These are phyloP conservation scores for Kryptopterus vitreolus DNA, from an alignment of 2,797 vertebrate species.

Conservation along the genomic window DNA sequence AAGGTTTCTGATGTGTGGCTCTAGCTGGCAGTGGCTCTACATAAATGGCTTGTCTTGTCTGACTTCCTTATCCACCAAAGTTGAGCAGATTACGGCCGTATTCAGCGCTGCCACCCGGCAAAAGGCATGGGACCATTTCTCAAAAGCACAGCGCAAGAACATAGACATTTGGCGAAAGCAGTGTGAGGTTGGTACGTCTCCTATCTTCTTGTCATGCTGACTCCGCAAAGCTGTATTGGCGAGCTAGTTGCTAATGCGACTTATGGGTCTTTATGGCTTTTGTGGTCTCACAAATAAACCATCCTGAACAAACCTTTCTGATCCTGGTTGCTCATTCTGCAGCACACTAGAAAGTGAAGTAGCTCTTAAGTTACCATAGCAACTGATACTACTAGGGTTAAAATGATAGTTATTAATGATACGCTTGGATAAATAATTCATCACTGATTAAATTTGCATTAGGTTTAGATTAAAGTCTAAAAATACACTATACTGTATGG, in stretches of 20 bases:
- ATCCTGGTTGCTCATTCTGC: conserved; percentile 38
- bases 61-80: conserved; percentile 94
- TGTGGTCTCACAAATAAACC: conserved; percentile 50
- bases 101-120: conserved; percentile 97
- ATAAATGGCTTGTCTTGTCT: conserved; percentile 99
- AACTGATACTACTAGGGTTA: conserved; percentile 68
- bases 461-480: conserved; percentile 42
- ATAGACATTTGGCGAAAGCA: conserved; percentile 99
- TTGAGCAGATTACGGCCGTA: conserved; percentile 98
- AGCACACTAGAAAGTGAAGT: conserved; percentile 52
- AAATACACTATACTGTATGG: not conserved
- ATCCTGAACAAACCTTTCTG: conserved; percentile 41
- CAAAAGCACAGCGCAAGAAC: conserved; percentile 99
- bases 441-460: conserved; percentile 59
- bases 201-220: conserved; percentile 74
- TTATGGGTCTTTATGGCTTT: conserved; percentile 50
- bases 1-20: conserved; percentile 77
- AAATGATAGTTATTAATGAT: conserved; percentile 52
- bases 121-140: conserved; percentile 99
- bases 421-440: conserved; percentile 66
- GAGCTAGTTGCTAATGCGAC: conserved; percentile 44
- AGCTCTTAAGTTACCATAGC: conserved; percentile 67
- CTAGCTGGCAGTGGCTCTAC: conserved; percentile 79
- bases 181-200: conserved; percentile 93
- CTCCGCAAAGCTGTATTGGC: conserved; percentile 60